Base-by-base conservation (phyloP, 2,888 invertebrate genomes). In the Phortica magna region DNA sequence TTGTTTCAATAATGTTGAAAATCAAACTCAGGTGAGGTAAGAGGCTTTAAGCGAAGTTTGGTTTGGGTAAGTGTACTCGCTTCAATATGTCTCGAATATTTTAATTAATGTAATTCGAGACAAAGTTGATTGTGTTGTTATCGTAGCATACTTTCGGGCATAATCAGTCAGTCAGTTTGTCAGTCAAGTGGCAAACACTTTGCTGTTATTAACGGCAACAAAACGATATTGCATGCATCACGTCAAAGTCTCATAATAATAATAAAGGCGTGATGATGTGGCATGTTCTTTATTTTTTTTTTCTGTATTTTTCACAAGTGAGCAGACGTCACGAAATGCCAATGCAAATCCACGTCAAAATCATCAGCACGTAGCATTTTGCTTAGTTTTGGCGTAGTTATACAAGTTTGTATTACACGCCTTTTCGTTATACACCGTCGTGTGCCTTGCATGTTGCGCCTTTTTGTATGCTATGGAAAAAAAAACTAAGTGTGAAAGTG, bases 401-500 rank as follows among this genome's bases (percentile, higher is more conserved):
- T 1, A 31, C 31, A 31, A 31, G 31, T 31, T 31, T 31, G 5
- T 48, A 48, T 7, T 12, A 48, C 48, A 48, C 48, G 9, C 48
- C 14, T 48, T 9, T 14, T 48, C 9, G 48, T 48, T 6, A 7
- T 48, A 12, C n/a, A 61, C 17, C 19, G 19, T 61, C 19, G 41
- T 39, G 65, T n/a, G 65, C 17, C 14, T 61, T 61, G 70, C 70
- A 72, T 83, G 86, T 79, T 77, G 80, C 80, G 77, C 77, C 84
- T 80, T 88, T 87, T 89, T 86, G 89, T 89, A 83, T 88, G 87
- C 89, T 89, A 86, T 88, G 82, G 85, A 53, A 89, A 53, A 89
- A 89, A 87, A 88, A 89, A 9, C 84, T 82, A 89, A 88, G 88
- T 89, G 88, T 89, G 88, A 89, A 89, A 89, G 89, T 89, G 88